Evolutionary conservation across 2,113 vertebrate species (phyloP), one percentile per base, ranked within the genome.

Genomic region (Zeus faber): DNA sequence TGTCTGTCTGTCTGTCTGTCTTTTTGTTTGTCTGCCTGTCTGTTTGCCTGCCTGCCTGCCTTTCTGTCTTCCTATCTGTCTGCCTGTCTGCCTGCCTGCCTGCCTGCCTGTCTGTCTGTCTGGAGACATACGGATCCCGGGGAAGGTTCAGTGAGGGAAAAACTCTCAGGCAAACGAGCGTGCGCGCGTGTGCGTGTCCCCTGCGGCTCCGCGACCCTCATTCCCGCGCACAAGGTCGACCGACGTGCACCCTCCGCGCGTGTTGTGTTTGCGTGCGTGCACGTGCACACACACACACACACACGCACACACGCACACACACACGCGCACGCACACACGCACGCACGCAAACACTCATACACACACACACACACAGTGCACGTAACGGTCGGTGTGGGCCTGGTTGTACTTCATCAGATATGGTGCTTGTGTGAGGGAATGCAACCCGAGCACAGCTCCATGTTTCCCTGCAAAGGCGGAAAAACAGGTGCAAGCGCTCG

Each of bases 341-440:
- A 6, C 39, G 5, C 39, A 41, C 39, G 7, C n/a, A 41, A 14
- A 41, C 39, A 18, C 16, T 6, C 3, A 41, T 7, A 41, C 39
- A 18, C 16, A 41, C 39, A 7, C 39, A 18, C 16, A 41, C 39
- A 18, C 16, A 41, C 39, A 18, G 11, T 67, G 58, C 59, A 29
- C 68, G 41, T 72, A 45, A 58, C 50, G 58, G 58, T 56, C 26
- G 21, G 37, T 20, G 53, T 40, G 60, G 62, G 62, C 48, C 65
- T 48, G 48, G 53, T 25, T 52, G 40, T 39, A 47, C 33, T 14
- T 37, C 33, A 46, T 47, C 24, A 49, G 31, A 71, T 51, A 37
- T 65, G 49, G 29, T 6, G 2, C 6, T 66, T 49, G 39, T 26
- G 52, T 59, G 39, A 48, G 46, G 46, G 46, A 47, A 48, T 37